phyloP scores from a whole-genome alignment of 2,888 invertebrate species.

The Drepanosiphum platanoidis region DNA sequence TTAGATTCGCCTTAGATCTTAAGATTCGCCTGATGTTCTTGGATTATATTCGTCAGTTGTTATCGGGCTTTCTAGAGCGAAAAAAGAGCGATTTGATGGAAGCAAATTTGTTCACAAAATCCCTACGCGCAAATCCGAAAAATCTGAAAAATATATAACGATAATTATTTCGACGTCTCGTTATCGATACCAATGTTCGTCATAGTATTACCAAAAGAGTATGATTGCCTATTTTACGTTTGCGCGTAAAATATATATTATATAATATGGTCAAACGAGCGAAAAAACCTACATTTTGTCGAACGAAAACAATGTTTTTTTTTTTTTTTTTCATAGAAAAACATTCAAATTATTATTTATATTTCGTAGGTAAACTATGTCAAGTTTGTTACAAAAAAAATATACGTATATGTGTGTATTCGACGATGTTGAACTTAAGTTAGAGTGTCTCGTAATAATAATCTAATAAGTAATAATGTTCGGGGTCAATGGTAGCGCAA shows the following conservation, averaged over 20 bases:
- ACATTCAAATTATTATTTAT: background rate
- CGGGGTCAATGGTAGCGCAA: slow-evolving; percentile 51
- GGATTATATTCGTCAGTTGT: too few relatives aligned
- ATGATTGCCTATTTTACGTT: background rate
- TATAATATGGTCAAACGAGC: background rate
- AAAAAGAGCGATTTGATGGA: too few relatives aligned
- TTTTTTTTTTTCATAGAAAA: background rate
- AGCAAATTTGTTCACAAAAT: too few relatives aligned
- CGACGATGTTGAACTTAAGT: slow-evolving; percentile 25
- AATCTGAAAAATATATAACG: background rate
- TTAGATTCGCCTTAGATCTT: too few relatives aligned
- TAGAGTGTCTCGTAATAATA: slow-evolving; percentile 12
- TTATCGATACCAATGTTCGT: too few relatives aligned
- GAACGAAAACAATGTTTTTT: background rate
- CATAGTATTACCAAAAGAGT: background rate
- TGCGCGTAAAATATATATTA: background rate
- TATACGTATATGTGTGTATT: too few relatives aligned
- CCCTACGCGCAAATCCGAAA: background rate
- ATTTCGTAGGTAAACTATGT: slow-evolving; percentile 21
- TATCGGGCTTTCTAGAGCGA: too few relatives aligned
- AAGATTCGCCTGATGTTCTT: too few relatives aligned
- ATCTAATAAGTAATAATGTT: slow-evolving; percentile 48
- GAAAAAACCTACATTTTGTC: background rate
- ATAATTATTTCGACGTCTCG: background rate
- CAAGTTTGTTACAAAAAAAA: slow-evolving; percentile 41